These are phyloP conservation scores for Crotophaga sulcirostris DNA, from an alignment of 2,113 vertebrate species.

Conservation along the genomic window DNA sequence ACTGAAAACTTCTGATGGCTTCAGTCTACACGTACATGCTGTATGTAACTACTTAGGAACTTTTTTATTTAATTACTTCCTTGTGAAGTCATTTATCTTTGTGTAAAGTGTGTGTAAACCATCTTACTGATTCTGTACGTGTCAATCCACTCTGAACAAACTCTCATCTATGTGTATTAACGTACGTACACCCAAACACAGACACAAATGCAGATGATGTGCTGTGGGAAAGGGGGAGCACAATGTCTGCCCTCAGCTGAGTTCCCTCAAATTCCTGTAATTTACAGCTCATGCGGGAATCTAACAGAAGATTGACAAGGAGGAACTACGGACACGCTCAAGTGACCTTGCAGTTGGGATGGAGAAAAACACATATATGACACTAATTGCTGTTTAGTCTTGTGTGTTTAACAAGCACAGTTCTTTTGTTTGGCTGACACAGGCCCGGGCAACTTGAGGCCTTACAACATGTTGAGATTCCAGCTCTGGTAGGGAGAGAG, in stretches of 20 bases:
- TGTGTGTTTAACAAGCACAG: too few species aligned
- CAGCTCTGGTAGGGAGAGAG: too few species aligned
- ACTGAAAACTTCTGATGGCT: not conserved
- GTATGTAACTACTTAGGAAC: not conserved
- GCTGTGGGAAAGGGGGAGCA: not conserved
- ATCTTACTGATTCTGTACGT: not conserved
- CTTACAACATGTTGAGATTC: too few species aligned
- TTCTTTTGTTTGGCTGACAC: too few species aligned
- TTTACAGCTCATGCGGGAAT: too few species aligned
- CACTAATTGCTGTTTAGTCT: too few species aligned
- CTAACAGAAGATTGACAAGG: too few species aligned
- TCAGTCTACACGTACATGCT: not conserved
- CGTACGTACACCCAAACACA: accelerated
- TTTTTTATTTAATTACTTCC: not conserved
- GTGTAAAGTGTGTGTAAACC: accelerated
- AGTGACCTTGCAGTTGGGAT: too few species aligned
- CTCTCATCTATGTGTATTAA: accelerated
- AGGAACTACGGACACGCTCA: too few species aligned
- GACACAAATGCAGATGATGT: not conserved
- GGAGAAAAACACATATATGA: too few species aligned
- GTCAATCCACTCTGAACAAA: not conserved
- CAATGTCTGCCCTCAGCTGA: accelerated
- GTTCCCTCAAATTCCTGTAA: too few species aligned
- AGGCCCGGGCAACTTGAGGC: too few species aligned
- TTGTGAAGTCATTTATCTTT: not conserved